Evolutionary conservation across 2,888 invertebrate species (phyloP).

Genomic region (Blera fallax): DNA sequence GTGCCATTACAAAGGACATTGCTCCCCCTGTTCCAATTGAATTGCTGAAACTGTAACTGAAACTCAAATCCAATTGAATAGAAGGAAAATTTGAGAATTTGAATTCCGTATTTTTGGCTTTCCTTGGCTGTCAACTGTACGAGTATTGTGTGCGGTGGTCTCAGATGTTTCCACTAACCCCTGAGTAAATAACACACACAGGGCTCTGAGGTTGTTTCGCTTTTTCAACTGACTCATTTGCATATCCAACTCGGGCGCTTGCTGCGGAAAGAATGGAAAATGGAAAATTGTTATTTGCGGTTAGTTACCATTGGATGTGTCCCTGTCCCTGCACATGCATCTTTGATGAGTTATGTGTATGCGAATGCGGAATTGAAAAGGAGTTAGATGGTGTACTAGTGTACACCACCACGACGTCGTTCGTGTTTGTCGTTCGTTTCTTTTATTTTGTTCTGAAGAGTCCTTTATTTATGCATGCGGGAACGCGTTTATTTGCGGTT

Average conservation of each 20-base stretch:
- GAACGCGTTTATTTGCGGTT: constrained; percentile 72
- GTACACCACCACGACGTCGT: no score
- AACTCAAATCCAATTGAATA: constrained; percentile 52
- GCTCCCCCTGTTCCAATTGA: constrained; percentile 44
- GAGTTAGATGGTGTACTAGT: constrained; percentile 39
- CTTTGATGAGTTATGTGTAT: constrained; percentile 72
- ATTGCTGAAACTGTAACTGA: constrained; percentile 40
- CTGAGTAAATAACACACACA: constrained; percentile 66
- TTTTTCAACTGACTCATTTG: constrained; percentile 52
- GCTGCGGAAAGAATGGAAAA: constrained; percentile 62
- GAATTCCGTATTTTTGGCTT: constrained; percentile 48
- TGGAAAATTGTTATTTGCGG: constrained; percentile 72
- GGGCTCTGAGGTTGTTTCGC: constrained; percentile 7
- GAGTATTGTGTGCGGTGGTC: constrained; percentile 30
- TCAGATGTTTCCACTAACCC: constrained; percentile 70
- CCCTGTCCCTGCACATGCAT: constrained; percentile 68
- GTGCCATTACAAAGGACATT: constrained; percentile 17
- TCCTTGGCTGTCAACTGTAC: constrained; percentile 51
- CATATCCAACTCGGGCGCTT: constrained; percentile 43
- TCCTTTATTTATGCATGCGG: constrained; percentile 72
- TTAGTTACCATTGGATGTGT: constrained; percentile 71
- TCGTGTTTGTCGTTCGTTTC: neutral
- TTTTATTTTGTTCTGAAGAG: constrained; percentile 10
- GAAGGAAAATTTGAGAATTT: constrained; percentile 66
- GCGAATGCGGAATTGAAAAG: constrained; percentile 60